Percentiles rank a stretch among this genome's conserved stretches.
phyloP scores from a whole-genome alignment of 2,888 invertebrate genomes.

The Drosophila glabriapex region DNA sequence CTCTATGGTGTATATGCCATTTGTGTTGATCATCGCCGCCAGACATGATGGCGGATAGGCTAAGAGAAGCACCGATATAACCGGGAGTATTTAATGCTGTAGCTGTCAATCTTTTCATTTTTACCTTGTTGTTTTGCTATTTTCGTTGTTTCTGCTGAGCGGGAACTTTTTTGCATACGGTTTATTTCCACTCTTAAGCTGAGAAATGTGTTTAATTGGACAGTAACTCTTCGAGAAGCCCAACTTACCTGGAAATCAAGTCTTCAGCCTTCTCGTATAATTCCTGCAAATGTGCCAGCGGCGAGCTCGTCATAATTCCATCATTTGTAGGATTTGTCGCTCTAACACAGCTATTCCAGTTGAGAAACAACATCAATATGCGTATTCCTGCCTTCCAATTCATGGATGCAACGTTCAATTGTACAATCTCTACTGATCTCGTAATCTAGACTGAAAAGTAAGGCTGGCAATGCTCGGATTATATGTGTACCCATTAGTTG shows the following conservation, averaged over 20 bases:
- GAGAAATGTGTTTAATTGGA: neutral
- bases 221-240: neutral
- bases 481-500: constrained; percentile 12
- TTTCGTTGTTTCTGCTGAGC: neutral
- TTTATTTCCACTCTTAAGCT: constrained; percentile 48
- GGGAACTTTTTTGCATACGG: constrained; percentile 22
- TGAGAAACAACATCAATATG: constrained; percentile 9
- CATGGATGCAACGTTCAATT: constrained; percentile 13
- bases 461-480: constrained; percentile 2
- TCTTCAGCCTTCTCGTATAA: constrained; percentile 35
- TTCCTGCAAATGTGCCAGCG: neutral
- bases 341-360: neutral
- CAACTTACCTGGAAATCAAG: constrained; percentile 40
- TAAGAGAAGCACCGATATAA: neutral
- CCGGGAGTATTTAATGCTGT: neutral
- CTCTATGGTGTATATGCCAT: constrained; percentile 56
- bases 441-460: constrained; percentile 31
- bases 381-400: neutral
- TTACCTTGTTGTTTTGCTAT: constrained; percentile 14
- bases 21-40: constrained; percentile 64
- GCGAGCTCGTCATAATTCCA: neutral
- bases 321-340: neutral
- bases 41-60: constrained; percentile 63
- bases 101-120: neutral
- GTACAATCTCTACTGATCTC: constrained; percentile 11